Evolutionary conservation across 2,888 invertebrate genomes (phyloP), one percentile per base, ranked within the genome.

Genomic region (Gastrophysa polygoni): DNA sequence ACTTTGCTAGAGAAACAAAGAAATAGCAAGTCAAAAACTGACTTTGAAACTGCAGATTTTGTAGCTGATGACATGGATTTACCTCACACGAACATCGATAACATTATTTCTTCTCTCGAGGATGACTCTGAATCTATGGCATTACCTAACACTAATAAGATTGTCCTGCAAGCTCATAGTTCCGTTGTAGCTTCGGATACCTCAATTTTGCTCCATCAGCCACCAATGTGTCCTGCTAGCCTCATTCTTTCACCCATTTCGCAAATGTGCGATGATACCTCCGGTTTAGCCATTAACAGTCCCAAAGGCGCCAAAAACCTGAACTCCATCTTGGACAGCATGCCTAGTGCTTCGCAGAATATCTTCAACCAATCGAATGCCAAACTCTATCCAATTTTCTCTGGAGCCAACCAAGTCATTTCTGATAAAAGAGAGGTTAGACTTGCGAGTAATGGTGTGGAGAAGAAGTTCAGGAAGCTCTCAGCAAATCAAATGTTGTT

Each of bases 401-500:
- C 79, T 72, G 68, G 70, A 4, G 67, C 59, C 32, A 62, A 63
- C 51, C 66, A 52, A 18, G 44, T 51, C 5, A 38, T 64, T 32
- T 21, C 55, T 6, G 67, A 63, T 52, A 71, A 64, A 57, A 66
- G 64, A 56, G 67, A 62, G 32, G 58, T 50, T 16, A 59, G 44
- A 11, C 43, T 58, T 8, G 18, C 47, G 1, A 57, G 50, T 48
- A 24, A 21, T 43, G 21, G 16, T 34, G 32, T 52, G 1, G 58
- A 64, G 16, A 67, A 64, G 34, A 68, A 64, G 24, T 63, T 66
- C 17, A 66, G 56, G 24, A 67, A 62, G 28, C 29, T 71, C 18
- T 28, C 59, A 24, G 32, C 61, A 18, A 63, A 88, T 77, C 93
- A 93, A 73, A 90, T 90, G 79, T 86, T 91, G 61, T 86, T 95